Conservation (phyloP, 92 coral and sea anemone genomes). For the Parazoanthus darwini region DNA sequence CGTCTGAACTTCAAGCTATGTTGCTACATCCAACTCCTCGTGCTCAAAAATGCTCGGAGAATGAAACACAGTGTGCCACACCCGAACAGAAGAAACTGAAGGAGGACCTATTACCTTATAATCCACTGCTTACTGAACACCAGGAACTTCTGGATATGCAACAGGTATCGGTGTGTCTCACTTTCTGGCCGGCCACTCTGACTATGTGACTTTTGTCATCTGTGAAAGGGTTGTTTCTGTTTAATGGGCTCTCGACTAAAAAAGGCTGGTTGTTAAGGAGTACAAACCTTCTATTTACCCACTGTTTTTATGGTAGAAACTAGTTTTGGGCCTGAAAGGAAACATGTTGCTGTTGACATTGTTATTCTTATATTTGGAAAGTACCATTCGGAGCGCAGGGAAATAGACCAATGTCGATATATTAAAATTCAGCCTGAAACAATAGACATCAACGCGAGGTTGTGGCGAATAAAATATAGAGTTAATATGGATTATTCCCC, state of each 20-base stretch:
- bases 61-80: constrained; percentile 12
- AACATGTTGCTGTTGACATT: no score
- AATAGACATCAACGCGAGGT: no score
- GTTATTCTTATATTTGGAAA: no score
- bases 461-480: no score
- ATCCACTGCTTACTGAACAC: constrained; percentile 84
- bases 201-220: background rate
- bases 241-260: background rate
- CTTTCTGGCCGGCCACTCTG: background rate
- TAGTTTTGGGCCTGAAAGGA: no score
- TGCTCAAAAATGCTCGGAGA: background rate
- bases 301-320: no score
- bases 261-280: background rate
- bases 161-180: constrained; percentile 58
- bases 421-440: no score
- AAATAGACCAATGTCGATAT: no score
- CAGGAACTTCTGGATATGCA: constrained; percentile 84
- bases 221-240: background rate
- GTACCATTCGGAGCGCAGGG: no score
- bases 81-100: constrained; percentile 64
- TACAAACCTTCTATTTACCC: background rate
- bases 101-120: constrained; percentile 60
- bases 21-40: constrained; percentile 47
- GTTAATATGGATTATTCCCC: no score
- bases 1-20: constrained; percentile 79